Base-by-base conservation (phyloP, 1,140 invertebrate genomes). In the Leptinotarsa defecta region DNA sequence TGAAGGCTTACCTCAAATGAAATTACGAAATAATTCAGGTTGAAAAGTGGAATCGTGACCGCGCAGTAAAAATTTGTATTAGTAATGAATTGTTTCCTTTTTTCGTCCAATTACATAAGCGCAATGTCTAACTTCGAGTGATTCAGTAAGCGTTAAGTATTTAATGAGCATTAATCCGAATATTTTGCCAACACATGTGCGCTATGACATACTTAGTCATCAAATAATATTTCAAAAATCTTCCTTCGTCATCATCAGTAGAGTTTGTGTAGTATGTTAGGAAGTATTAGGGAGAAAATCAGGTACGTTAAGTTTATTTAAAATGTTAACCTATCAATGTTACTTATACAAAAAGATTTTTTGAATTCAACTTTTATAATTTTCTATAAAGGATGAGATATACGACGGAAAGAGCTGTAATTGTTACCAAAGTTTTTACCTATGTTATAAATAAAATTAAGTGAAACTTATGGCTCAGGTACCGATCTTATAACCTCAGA, bases 61-160 rank as follows among this genome's bases (percentile, higher is more conserved):
- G n/a, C 52, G 52, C 52, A 57, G 52, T 57, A 57, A 15, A 57
- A 57, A 57, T 57, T 17, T 57, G 52, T 19, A 57, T 57, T 57
- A 57, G 52, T 57, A 57, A 57, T 57, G 52, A 57, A 57, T 57
- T 57, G 52, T 57, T 57, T 57, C 52, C 52, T 57, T 57, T 43
- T 43, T 43, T 57, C 52, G 17, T 57, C n/a, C 15, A 57, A 57
- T 57, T 57, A 57, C 52, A 57, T 57, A 57, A 57, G 52, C 52
- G n/a, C n/a, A 57, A 57, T 57, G 52, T 57, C 52, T 19, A 57
- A 57, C 52, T 17, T 57, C 6, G 15, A 19, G 6, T 57, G 52
- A 57, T 57, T 57, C 52, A 57, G 52, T 57, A 19, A 57, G 52
- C 6, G 52, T 57, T 57, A 19, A 57, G 52, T 19, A 57, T 57